phyloP scores from a whole-genome alignment of 1,140 invertebrate species.

The Dreissena polymorpha region DNA sequence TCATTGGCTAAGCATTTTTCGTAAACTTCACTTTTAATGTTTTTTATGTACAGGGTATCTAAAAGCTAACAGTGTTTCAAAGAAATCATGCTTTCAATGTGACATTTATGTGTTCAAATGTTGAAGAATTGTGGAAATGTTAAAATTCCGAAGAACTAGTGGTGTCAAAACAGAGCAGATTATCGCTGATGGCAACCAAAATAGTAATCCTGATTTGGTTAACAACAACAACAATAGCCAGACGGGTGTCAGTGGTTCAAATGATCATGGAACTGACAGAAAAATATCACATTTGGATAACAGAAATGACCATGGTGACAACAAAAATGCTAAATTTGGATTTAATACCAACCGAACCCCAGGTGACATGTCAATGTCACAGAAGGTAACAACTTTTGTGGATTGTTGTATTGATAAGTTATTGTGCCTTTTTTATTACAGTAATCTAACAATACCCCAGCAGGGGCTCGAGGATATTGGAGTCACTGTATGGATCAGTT shows the following conservation, averaged over 20 bases:
- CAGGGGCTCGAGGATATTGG: no score
- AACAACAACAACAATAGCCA: slow-evolving; percentile 24
- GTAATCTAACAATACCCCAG: background rate
- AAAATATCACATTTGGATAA: slow-evolving; percentile 15
- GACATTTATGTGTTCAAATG: no score
- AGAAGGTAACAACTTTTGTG: slow-evolving; percentile 20
- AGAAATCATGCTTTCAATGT: no score
- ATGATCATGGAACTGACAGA: background rate
- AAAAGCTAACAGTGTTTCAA: no score
- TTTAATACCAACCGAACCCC: slow-evolving; percentile 21
- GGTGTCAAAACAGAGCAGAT: slow-evolving; percentile 22
- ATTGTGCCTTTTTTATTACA: slow-evolving; percentile 3
- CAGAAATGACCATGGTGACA: background rate
- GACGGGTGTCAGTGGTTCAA: background rate
- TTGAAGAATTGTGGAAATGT: slow-evolving; percentile 14
- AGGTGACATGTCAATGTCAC: slow-evolving; percentile 29
- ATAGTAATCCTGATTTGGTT: slow-evolving; percentile 12
- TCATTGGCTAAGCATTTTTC: no score
- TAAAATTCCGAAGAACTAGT: slow-evolving; percentile 43
- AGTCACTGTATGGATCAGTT: no score
- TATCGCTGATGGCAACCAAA: background rate
- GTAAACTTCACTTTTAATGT: no score
- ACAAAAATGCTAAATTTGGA: slow-evolving; percentile 42
- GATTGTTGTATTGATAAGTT: background rate
- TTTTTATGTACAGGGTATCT: no score